Conservation (phyloP, 2,797 vertebrate genomes). For the Scolopax bukidnonensis region DNA sequence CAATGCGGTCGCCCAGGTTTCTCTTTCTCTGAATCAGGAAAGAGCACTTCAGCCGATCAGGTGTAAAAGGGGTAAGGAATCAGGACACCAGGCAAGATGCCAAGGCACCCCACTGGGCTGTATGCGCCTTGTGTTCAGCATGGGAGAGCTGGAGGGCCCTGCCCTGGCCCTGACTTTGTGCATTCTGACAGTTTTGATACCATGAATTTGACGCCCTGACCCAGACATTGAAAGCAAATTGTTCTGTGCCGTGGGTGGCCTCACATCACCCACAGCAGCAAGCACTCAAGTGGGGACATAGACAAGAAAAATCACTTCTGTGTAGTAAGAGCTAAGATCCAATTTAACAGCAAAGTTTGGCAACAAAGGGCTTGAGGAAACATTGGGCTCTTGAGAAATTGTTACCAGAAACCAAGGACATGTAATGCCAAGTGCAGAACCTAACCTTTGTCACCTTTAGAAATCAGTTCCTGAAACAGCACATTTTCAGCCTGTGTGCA, state of each 20-base stretch:
- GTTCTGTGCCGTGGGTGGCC: background rate
- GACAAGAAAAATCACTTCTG: background rate
- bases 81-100: background rate
- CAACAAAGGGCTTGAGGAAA: background rate
- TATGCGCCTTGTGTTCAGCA: accelerated
- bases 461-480: background rate
- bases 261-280: background rate
- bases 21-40: background rate
- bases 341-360: background rate
- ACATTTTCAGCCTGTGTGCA: background rate
- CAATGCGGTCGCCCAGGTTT: accelerated
- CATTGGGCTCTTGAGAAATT: background rate
- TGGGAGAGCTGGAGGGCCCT: background rate
- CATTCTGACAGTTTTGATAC: background rate
- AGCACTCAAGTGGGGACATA: background rate
- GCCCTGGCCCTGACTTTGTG: background rate
- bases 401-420: background rate
- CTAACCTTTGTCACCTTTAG: background rate
- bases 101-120: background rate
- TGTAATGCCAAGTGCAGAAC: background rate
- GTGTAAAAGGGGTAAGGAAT: background rate
- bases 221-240: background rate
- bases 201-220: background rate
- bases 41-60: accelerated
- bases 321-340: background rate